These are phyloP conservation scores for Stylophora pistillata DNA, from an alignment of 64 coral and sea anemone species.

Conservation along the genomic window DNA sequence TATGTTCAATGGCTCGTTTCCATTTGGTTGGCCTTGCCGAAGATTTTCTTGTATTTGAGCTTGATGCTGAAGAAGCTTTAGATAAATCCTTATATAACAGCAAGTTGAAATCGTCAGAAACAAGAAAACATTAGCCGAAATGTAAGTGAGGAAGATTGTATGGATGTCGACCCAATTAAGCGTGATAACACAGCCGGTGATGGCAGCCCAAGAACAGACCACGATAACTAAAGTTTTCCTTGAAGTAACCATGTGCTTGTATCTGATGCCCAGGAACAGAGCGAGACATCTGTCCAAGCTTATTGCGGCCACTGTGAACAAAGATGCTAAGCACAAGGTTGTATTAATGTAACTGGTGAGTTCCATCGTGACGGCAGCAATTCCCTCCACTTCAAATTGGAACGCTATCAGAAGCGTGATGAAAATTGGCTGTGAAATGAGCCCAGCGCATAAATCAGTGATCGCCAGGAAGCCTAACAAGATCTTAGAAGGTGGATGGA, in stretches of 20 bases:
- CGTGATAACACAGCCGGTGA: too few relatives aligned
- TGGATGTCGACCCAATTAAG: too few relatives aligned
- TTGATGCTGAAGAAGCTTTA: background rate
- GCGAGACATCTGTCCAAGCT: conserved; percentile 4
- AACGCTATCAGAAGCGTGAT: too few relatives aligned
- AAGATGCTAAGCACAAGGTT: background rate
- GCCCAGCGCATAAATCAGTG: too few relatives aligned
- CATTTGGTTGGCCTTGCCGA: background rate
- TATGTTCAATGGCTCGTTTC: background rate
- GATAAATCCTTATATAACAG: background rate
- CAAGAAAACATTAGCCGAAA: background rate
- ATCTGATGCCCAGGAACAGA: background rate
- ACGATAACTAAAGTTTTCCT: background rate
- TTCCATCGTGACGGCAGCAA: too few relatives aligned
- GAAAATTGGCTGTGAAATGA: too few relatives aligned
- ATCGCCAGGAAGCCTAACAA: too few relatives aligned
- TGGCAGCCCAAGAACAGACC: background rate
- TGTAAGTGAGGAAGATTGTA: background rate
- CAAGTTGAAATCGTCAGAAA: background rate
- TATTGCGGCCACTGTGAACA: background rate
- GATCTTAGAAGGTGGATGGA: too few relatives aligned
- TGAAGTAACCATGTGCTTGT: conserved; percentile 2
- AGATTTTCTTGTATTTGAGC: background rate
- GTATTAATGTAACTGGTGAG: too few relatives aligned
- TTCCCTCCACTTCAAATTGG: too few relatives aligned